Evolutionary conservation across 1,140 invertebrate genomes (phyloP).

Genomic region (Drosophila ambigua): DNA sequence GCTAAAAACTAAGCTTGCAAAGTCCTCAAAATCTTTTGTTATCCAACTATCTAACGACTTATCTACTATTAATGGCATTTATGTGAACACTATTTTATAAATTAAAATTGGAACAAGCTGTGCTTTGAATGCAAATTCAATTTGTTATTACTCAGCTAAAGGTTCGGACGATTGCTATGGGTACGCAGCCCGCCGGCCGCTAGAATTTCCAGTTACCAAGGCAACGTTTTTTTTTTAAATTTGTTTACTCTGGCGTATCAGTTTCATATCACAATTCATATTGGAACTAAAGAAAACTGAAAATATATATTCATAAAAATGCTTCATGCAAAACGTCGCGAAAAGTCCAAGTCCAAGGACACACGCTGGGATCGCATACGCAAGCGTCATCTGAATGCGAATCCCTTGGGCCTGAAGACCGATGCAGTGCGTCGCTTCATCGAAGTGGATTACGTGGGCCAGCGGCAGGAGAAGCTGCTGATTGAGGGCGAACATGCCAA

Average conservation of each 20-base stretch:
- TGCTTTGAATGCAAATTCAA: constrained; percentile 48
- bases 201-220: constrained; percentile 42
- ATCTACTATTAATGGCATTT: constrained; percentile 75
- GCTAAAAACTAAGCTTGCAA: constrained; percentile 59
- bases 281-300: neutral
- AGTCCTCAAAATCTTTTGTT: constrained; percentile 54
- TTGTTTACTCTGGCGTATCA: constrained; percentile 52
- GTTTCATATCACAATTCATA: constrained; percentile 3
- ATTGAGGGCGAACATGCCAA: constrained; percentile 63
- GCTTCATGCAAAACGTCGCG: constrained; percentile 67
- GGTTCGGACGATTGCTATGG: neutral
- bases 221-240: constrained; percentile 20
- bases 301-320: constrained; percentile 19
- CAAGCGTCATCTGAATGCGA: constrained; percentile 58
- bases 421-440: constrained; percentile 75
- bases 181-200: constrained; percentile 9
- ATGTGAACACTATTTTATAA: constrained; percentile 40
- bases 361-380: constrained; percentile 82
- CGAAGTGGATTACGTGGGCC: constrained; percentile 68
- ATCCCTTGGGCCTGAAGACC: constrained; percentile 59
- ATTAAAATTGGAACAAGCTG: constrained; percentile 55
- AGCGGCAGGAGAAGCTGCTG: constrained; percentile 51
- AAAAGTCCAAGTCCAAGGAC: constrained; percentile 66
- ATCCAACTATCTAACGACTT: constrained; percentile 29
- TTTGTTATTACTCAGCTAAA: neutral